Evolutionary conservation across 1,140 invertebrate species (phyloP).

Genomic region (Drosophila bifasciata): DNA sequence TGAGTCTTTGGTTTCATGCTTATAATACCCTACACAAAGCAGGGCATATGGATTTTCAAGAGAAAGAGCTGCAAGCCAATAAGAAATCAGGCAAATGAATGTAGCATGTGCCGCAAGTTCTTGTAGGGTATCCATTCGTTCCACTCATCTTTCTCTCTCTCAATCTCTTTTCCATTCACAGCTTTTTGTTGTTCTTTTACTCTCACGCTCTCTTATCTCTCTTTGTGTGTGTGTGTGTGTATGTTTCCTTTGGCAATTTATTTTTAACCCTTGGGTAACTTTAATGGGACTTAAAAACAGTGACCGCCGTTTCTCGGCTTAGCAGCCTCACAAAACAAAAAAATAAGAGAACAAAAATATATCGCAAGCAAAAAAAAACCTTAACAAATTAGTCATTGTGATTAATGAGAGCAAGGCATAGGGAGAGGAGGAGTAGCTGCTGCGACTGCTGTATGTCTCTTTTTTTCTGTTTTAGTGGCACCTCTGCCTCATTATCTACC

Average conservation of each 20-base stretch:
- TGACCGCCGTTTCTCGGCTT: slow-evolving; percentile 38
- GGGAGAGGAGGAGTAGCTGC: slow-evolving; percentile 2
- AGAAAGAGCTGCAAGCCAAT: not conserved
- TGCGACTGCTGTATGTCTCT: slow-evolving; percentile 14
- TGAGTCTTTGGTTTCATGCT: slow-evolving; percentile 8
- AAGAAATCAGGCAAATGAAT: not conserved
- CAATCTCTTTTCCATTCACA: not conserved
- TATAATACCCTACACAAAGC: slow-evolving; percentile 7
- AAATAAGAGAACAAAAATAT: slow-evolving; percentile 22
- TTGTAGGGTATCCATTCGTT: slow-evolving; percentile 12
- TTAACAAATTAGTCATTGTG: slow-evolving; percentile 70
- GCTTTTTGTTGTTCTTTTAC: slow-evolving; percentile 1
- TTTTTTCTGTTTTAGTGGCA: not conserved
- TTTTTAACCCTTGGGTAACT: slow-evolving; percentile 53
- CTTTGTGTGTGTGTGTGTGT: slow-evolving; percentile 1
- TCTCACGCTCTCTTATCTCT: not conserved
- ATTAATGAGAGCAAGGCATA: slow-evolving; percentile 57
- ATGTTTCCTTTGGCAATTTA: slow-evolving; percentile 16
- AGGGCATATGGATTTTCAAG: not conserved
- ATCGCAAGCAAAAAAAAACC: slow-evolving; percentile 13
- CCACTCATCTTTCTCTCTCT: not conserved
- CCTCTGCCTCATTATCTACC: not conserved
- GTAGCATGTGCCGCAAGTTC: no score
- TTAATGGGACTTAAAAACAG: slow-evolving; percentile 65
- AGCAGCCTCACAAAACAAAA: slow-evolving; percentile 18